Conservation (phyloP, 1,140 invertebrate genomes). For the Brachionus plicatilis region DNA sequence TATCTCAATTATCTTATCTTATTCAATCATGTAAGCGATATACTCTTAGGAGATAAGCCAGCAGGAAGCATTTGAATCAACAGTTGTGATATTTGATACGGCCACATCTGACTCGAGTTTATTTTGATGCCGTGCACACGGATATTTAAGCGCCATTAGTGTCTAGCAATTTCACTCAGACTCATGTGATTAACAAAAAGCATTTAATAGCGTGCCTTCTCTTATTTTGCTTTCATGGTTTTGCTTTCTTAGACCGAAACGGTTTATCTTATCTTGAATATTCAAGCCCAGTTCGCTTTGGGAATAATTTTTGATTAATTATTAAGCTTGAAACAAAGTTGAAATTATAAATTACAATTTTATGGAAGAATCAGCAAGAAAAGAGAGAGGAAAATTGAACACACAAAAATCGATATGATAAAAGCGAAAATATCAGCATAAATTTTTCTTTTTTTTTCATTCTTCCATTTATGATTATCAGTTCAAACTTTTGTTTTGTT, state of each 20-base stretch:
- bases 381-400: not conserved
- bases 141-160: not conserved
- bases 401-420: conserved; percentile 31
- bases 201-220: not conserved
- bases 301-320: conserved; percentile 33
- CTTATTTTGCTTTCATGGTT: not conserved
- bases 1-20: conserved; percentile 21
- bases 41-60: not conserved
- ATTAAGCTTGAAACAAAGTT: not conserved
- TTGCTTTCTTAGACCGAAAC: not conserved
- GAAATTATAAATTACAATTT: conserved; percentile 32
- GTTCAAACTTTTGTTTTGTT: conserved; percentile 18
- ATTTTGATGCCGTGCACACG: not conserved
- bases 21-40: conserved; percentile 14
- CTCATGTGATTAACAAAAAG: not conserved
- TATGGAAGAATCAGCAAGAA: not conserved
- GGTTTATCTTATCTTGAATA: conserved; percentile 14
- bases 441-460: not conserved
- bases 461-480: conserved; percentile 22
- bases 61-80: not conserved
- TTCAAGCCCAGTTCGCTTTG: not conserved
- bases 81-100: not conserved
- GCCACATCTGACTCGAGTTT: not conserved
- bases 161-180: not conserved
- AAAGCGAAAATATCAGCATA: not conserved